Evolutionary conservation across 2,888 invertebrate genomes (phyloP), one percentile per base, ranked within the genome.

Genomic region (Flexamia atlantica): DNA sequence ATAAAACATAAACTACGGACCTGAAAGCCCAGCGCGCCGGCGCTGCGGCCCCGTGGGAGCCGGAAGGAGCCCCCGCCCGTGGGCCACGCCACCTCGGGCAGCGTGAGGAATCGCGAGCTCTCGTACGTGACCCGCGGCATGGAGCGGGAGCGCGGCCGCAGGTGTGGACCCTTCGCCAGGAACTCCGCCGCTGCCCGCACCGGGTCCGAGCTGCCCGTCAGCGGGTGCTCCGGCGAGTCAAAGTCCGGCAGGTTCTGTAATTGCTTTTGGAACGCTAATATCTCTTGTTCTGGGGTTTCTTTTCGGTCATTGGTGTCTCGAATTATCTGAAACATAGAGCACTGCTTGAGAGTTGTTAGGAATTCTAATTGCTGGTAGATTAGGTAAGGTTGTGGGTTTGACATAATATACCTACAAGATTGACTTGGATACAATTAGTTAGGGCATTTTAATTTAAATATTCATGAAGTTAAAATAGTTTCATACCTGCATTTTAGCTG

Each of bases 231-330:
- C 3, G 89, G 89, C n/a, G 90, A 89, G 84, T 90, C 90, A 85
- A 90, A 90, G 87, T 90, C 90, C 0, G 93, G 93, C 84, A 93
- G 89, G 88, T 93, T 93, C 87, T 92, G 92, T 30, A 93, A 89
- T 87, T 92, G 92, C 86, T 91, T 89, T 88, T 92, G 92, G 87
- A 93, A 92, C 53, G 92, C 92, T 40, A 91, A 89, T 64, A 93
- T 92, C 87, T 92, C 92, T 83, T 91, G 90, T 86, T 91, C 91
- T 3, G 90, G 89, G 17, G 89, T 89, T 79, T 89, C 88, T 85
- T 88, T 88, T n/a, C 87, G 87, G 3, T 87, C 87, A 30, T 86
- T 85, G 40, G 84, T 85, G 74, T 82, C 83, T 64, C 83, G 76
- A 28, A 84, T 81, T 17, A 85, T 83, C 85, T 84, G 83, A n/a